Evolutionary conservation across 2,888 invertebrate genomes (phyloP).

Genomic region (Macrophya annulata): DNA sequence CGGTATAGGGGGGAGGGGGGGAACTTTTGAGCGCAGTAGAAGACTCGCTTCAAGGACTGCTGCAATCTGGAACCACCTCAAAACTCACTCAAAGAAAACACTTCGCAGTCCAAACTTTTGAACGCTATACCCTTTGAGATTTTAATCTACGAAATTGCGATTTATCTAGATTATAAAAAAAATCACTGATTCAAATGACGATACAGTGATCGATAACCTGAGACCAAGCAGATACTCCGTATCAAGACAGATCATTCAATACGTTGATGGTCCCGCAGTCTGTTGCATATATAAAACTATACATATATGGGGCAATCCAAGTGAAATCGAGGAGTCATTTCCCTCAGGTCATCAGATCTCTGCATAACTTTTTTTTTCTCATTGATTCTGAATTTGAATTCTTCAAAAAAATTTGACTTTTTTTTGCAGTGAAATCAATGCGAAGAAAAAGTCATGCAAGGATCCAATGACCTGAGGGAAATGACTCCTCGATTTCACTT

Average conservation of each 20-base stretch:
- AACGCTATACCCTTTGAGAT: neutral
- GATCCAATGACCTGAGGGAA: too few species aligned
- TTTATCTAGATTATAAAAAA: neutral
- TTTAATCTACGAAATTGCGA: neutral
- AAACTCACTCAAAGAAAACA: conserved; percentile 43
- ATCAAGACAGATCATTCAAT: neutral
- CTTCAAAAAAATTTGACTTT: too few species aligned
- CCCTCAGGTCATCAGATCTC: too few species aligned
- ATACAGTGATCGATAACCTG: neutral
- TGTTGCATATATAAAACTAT: neutral
- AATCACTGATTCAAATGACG: neutral
- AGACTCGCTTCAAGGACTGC: conserved; percentile 36
- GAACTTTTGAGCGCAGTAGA: conserved; percentile 44
- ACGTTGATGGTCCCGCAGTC: neutral
- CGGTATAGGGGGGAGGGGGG: neutral
- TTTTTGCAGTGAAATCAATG: too few species aligned
- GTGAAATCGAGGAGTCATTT: too few species aligned
- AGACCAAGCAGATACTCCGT: neutral
- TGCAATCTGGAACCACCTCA: conserved; percentile 44
- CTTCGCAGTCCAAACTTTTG: conserved; percentile 14
- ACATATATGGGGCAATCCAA: too few species aligned
- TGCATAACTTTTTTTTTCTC: too few species aligned
- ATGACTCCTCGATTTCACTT: too few species aligned
- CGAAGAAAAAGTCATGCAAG: too few species aligned
- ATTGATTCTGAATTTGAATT: too few species aligned